Evolutionary conservation across 1,140 invertebrate genomes (phyloP).

Genomic region (Drosophila bocqueti): DNA sequence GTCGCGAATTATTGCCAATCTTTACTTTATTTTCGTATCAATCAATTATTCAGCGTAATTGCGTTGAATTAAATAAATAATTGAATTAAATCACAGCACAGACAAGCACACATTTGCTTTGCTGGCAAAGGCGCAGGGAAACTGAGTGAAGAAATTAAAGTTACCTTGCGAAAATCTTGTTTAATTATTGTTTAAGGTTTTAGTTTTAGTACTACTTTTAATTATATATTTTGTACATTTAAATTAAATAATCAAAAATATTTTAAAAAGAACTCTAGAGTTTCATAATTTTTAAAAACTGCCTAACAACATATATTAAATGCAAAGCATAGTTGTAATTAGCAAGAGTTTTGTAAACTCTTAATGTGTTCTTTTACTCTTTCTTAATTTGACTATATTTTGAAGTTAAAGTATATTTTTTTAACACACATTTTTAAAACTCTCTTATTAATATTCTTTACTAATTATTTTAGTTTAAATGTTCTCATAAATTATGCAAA

Average conservation of each 20-base stretch:
- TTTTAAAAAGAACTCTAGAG: not conserved
- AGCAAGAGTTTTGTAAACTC: no score
- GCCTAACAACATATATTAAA: no score
- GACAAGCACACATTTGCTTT: not conserved
- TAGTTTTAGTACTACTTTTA: not conserved
- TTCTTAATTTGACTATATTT: no score
- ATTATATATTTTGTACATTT: not conserved
- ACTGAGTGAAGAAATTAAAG: not conserved
- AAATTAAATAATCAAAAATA: not conserved
- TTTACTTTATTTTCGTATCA: not conserved
- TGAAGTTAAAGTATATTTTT: no score
- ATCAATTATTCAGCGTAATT: conserved; percentile 5
- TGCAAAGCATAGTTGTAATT: no score
- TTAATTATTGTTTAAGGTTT: not conserved
- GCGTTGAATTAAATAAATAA: conserved; percentile 10
- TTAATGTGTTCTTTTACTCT: not conserved
- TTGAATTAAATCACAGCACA: conserved; percentile 5
- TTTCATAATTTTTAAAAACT: no score
- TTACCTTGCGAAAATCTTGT: not conserved
- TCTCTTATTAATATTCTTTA: no score
- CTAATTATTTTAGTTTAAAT: not conserved
- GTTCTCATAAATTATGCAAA: not conserved
- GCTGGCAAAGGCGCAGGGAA: not conserved
- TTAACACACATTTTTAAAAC: no score
- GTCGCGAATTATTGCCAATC: conserved; percentile 13